Percentiles rank a stretch among this genome's conserved stretches.
phyloP scores from a whole-genome alignment of 2,113 vertebrate genomes.

The Phylloscopus whistleri region DNA sequence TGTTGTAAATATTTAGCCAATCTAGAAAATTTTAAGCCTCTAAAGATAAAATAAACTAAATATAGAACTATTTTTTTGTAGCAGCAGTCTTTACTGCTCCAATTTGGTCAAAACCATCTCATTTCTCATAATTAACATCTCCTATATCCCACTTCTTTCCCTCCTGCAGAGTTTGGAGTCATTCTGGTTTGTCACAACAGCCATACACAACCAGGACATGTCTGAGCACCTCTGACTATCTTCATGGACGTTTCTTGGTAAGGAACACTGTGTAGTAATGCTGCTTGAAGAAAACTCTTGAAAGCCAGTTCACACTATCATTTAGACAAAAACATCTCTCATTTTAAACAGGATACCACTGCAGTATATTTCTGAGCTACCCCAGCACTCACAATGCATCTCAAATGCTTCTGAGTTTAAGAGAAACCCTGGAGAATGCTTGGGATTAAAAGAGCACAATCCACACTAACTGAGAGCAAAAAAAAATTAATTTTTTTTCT shows the following conservation, averaged over 20 bases:
- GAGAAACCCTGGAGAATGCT: neutral
- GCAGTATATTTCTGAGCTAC: neutral
- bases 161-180: neutral
- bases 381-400: neutral
- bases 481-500: neutral
- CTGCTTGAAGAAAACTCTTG: neutral
- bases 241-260: neutral
- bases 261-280: fast-evolving
- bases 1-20: neutral
- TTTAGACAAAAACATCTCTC: neutral
- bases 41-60: neutral
- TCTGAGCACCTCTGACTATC: neutral
- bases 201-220: neutral
- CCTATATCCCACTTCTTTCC: neutral
- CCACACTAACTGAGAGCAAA: neutral
- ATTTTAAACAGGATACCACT: neutral
- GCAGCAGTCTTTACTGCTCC: neutral
- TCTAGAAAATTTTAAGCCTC: neutral
- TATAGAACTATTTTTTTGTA: neutral
- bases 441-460: neutral
- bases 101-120: neutral
- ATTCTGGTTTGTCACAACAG: neutral
- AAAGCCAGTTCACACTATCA: neutral
- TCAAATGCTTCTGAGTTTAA: neutral
- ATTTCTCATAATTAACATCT: neutral